Evolutionary conservation across 2,113 vertebrate species (phyloP).

Genomic region (Pollimyrus isidori): DNA sequence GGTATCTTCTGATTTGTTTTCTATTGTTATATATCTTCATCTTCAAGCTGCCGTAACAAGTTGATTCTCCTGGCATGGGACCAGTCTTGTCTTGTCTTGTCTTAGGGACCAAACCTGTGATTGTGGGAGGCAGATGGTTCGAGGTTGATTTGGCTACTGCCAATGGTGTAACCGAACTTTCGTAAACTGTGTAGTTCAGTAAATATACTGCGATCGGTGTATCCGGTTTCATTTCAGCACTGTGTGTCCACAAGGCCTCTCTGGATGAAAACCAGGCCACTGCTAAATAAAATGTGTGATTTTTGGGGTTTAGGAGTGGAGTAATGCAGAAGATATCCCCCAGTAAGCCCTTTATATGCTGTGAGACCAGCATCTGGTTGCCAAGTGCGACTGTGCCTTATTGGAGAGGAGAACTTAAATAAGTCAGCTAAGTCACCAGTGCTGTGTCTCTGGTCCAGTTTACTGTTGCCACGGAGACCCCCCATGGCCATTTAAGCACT

Average conservation of each 20-base stretch:
- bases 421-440: neutral
- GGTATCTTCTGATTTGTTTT: neutral
- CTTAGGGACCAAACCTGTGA: neutral
- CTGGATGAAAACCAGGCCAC: neutral
- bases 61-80: neutral
- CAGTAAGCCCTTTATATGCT: neutral
- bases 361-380: neutral
- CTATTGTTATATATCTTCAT: neutral
- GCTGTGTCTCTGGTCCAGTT: neutral
- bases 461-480: neutral
- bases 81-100: neutral
- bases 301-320: neutral
- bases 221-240: neutral
- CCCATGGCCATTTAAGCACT: neutral
- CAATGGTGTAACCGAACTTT: neutral
- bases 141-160: neutral
- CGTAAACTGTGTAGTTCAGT: neutral
- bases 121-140: neutral
- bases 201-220: neutral
- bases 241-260: neutral
- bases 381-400: neutral
- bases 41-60: neutral
- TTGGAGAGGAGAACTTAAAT: neutral
- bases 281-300: neutral
- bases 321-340: neutral